phyloP scores from a whole-genome alignment of 2,888 invertebrate genomes.

The Dinocampus coccinellae region DNA sequence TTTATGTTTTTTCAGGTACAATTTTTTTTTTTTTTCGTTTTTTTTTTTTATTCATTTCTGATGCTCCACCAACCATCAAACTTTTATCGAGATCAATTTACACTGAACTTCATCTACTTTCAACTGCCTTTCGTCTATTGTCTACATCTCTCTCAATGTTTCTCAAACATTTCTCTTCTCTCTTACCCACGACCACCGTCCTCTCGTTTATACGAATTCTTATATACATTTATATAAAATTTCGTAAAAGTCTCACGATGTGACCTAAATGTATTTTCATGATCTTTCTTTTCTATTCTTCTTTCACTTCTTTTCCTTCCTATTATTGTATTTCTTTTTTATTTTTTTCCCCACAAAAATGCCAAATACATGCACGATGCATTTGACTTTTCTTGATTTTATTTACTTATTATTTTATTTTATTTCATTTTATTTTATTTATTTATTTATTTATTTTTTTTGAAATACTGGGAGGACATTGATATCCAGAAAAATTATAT shows the following conservation, averaged over 20 bases:
- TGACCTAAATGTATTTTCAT: slow-evolving; percentile 5
- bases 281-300: neutral
- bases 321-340: neutral
- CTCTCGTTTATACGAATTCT: neutral
- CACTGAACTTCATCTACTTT: slow-evolving; percentile 3
- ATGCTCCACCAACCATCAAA: slow-evolving; percentile 27
- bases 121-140: neutral
- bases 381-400: neutral
- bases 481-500: too few relatives aligned
- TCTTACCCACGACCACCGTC: neutral
- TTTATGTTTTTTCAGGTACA: too few relatives aligned
- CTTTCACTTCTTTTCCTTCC: neutral
- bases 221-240: neutral
- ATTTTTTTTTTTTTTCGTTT: neutral
- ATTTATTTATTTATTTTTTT: too few relatives aligned
- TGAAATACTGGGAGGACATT: too few relatives aligned
- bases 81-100: slow-evolving; percentile 36
- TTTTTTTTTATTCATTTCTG: neutral
- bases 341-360: neutral
- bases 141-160: neutral
- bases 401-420: too few relatives aligned
- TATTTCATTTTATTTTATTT: too few relatives aligned
- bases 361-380: neutral
- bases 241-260: slow-evolving; percentile 12
- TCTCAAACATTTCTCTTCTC: neutral